phyloP scores from a whole-genome alignment of 2,797 vertebrate genomes.

The Protosalanx chinensis region DNA sequence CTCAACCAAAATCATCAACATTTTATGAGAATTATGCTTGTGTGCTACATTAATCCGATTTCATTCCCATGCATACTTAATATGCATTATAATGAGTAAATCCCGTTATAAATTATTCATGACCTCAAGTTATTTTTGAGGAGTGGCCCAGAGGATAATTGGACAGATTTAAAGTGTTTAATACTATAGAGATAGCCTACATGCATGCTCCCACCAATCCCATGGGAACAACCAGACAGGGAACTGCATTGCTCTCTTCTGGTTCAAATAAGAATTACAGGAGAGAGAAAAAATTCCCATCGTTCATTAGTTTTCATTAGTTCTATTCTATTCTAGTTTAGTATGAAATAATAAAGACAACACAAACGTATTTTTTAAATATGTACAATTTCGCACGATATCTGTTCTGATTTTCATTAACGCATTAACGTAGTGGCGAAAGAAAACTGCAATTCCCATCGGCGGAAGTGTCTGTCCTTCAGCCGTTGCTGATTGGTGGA shows the following conservation, averaged over 20 bases:
- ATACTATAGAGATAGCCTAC: no score
- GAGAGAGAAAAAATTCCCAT: background rate
- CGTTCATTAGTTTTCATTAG: no score
- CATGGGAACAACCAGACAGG: background rate
- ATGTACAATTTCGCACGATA: no score
- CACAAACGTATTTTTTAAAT: no score
- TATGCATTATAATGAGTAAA: no score
- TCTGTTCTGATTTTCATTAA: background rate
- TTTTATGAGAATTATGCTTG: background rate
- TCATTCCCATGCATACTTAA: no score
- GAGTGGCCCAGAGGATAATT: background rate
- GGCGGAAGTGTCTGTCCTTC: background rate
- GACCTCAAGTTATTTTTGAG: no score
- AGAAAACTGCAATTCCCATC: background rate
- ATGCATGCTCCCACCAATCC: no score
- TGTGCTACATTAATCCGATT: no score
- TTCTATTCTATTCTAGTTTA: no score
- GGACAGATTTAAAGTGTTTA: background rate
- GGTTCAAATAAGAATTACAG: background rate
- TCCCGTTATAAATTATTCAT: no score
- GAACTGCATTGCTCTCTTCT: background rate
- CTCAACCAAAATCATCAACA: background rate
- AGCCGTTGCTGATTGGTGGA: constrained; percentile 4
- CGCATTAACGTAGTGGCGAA: background rate
- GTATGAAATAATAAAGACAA: no score